Percentiles rank a stretch among this genome's conserved stretches.
Conservation (phyloP, 2,797 vertebrate species). For the Parambassis ranga region DNA sequence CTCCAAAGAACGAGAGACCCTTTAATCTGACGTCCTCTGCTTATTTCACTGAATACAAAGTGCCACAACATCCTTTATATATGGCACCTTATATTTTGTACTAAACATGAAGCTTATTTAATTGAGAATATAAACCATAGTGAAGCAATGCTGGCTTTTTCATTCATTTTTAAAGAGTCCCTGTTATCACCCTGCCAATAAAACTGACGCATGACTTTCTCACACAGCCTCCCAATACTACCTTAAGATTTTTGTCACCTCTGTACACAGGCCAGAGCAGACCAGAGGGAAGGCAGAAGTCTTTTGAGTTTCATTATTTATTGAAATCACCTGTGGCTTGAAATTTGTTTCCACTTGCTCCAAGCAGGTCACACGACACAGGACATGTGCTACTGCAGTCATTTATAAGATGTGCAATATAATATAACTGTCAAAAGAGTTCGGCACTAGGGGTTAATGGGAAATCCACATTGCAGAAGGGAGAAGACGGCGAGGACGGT, state of each 20-base stretch:
- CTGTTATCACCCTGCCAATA: not conserved
- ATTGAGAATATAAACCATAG: not conserved
- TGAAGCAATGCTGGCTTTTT: not conserved
- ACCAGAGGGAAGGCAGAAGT: not conserved
- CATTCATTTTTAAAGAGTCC: not conserved
- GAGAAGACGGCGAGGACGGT: constrained; percentile 3
- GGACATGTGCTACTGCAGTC: constrained; percentile 20
- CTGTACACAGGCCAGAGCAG: not conserved
- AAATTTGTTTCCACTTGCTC: constrained; percentile 9
- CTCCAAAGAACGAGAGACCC: constrained; percentile 47
- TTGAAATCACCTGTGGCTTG: constrained; percentile 21
- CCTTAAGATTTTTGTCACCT: not conserved
- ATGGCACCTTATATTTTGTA: too few species aligned
- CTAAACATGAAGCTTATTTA: too few species aligned
- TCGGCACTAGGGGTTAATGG: constrained; percentile 22
- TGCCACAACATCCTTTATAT: too few species aligned
- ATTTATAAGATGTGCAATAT: constrained; percentile 20
- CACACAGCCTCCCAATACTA: not conserved
- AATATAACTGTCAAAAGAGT: constrained; percentile 30
- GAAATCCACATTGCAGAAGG: constrained; percentile 40
- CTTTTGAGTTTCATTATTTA: not conserved
- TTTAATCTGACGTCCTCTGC: constrained; percentile 25
- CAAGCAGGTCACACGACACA: constrained; percentile 18
- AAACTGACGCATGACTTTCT: not conserved
- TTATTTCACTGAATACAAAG: too few species aligned